Base-by-base conservation (phyloP, 1,140 invertebrate species). In the Aleiodes sp. region DNA sequence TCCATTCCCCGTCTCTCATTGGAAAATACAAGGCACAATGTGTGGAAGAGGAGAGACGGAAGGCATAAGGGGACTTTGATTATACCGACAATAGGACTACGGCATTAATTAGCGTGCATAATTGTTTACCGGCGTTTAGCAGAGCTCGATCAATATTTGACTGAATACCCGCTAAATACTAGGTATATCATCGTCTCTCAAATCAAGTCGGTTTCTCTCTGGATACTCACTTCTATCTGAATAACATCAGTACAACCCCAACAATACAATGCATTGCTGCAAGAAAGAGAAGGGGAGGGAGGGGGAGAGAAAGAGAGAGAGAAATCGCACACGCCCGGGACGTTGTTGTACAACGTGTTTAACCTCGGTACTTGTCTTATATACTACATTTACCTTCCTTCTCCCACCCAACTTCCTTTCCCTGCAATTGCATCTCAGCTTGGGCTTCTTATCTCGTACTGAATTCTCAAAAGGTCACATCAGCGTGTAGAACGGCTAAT, bases 71-170 rank as follows among this genome's bases (percentile, higher is more conserved):
- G 59, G 66, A 70, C 72, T 78, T 85, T 83, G 82, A 85, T 85
- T 83, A 78, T 75, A 74, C 76, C 79, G 78, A 79, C 80, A 84
- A 81, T 78, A 77, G 68, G 74, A 72, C 65, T 59, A 24, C 37
- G 74, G 79, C 79, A 84, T 83, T 84, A 85, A 83, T 84, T 84
- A 83, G 81, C 81, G 82, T 78, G 80, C 78, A 84, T 84, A 85
- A 85, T 85, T 84, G 81, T 85, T 84, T 84, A 80, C 83, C 76
- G 75, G 77, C 72, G 78, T 78, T 82, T 82, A 85, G 82, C 77
- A 75, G 79, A 80, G 76, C 76, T 78, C 81, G 80, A 84, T 84
- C 84, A 84, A 85, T 84, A 85, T 84, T 85, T 84, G 83, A 84
- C 84, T 83, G 84, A 84, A 84, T 83, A 78, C 78, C 82, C 81